Percentiles rank a stretch among this genome's conserved stretches.
Conservation (phyloP, 2,888 invertebrate genomes). For the Hyles lineata region DNA sequence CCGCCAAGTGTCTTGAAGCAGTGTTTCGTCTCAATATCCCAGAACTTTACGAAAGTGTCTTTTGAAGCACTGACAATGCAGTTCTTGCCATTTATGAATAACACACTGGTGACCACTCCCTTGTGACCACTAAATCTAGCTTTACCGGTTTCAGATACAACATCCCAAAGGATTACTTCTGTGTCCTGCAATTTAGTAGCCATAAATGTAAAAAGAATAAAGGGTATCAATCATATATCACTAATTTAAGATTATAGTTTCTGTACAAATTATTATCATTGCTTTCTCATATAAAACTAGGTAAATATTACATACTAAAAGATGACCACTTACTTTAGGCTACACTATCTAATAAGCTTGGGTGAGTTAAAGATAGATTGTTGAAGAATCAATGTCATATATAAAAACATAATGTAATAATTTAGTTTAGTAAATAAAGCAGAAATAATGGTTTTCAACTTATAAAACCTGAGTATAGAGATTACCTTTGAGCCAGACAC, state of each 20-base stretch:
- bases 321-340: too few species aligned
- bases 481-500: constrained; percentile 94
- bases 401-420: too few species aligned
- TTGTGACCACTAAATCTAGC: constrained; percentile 96
- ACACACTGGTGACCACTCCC: constrained; percentile 92
- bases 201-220: too few species aligned
- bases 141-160: constrained; percentile 95
- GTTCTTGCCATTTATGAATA: constrained; percentile 89
- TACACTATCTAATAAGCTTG: too few species aligned
- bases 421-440: not conserved
- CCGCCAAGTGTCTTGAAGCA: constrained; percentile 98
- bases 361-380: too few species aligned
- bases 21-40: constrained; percentile 97
- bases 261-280: too few species aligned
- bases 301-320: too few species aligned
- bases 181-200: constrained; percentile 88
- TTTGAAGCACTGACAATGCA: constrained; percentile 93
- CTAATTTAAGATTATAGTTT: too few species aligned
- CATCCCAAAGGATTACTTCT: constrained; percentile 97
- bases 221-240: too few species aligned
- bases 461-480: not conserved
- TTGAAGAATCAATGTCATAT: too few species aligned
- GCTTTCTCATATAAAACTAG: too few species aligned
- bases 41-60: constrained; percentile 98
- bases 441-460: constrained; percentile 2